These are phyloP conservation scores for Nineta flava DNA, from an alignment of 2,888 invertebrate species.

Conservation along the genomic window DNA sequence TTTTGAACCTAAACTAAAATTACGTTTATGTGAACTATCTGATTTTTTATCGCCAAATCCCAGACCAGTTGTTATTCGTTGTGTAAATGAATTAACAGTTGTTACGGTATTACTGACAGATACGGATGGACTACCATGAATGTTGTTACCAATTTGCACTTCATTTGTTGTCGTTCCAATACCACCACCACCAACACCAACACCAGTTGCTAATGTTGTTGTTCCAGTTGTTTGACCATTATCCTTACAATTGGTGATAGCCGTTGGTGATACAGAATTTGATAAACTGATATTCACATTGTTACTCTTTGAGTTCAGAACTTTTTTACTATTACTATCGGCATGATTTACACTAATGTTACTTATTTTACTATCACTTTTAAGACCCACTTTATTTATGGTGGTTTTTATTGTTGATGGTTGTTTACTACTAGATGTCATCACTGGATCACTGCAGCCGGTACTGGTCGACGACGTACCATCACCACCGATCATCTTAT, in stretches of 20 bases:
- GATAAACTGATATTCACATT: slow-evolving; percentile 10
- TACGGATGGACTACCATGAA: slow-evolving; percentile 23
- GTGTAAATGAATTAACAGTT: slow-evolving; percentile 50
- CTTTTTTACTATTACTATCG: slow-evolving; percentile 4
- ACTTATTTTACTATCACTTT: slow-evolving; percentile 5
- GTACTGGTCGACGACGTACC: slow-evolving; percentile 12
- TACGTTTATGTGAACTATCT: slow-evolving; percentile 49
- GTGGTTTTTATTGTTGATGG: slow-evolving; percentile 18
- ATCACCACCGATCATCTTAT: slow-evolving; percentile 14
- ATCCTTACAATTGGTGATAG: background rate
- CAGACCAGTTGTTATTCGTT: slow-evolving; percentile 49
- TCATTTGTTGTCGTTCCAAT: slow-evolving; percentile 16
- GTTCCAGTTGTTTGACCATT: slow-evolving; percentile 15
- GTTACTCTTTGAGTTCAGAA: slow-evolving; percentile 8
- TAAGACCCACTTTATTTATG: slow-evolving; percentile 6
- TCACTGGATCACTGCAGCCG: slow-evolving; percentile 16
- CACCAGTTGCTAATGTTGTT: slow-evolving; percentile 23
- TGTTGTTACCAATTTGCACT: slow-evolving; percentile 30
- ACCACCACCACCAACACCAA: too few relatives aligned
- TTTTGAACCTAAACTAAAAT: slow-evolving; percentile 50
- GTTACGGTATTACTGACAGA: slow-evolving; percentile 29
- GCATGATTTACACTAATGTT: slow-evolving; percentile 6
- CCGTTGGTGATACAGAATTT: slow-evolving; percentile 8
- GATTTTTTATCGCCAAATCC: slow-evolving; percentile 49
- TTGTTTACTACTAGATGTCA: slow-evolving; percentile 17